Evolutionary conservation across 2,797 vertebrate species (phyloP).

Genomic region (Sphenopsis melanotis): DNA sequence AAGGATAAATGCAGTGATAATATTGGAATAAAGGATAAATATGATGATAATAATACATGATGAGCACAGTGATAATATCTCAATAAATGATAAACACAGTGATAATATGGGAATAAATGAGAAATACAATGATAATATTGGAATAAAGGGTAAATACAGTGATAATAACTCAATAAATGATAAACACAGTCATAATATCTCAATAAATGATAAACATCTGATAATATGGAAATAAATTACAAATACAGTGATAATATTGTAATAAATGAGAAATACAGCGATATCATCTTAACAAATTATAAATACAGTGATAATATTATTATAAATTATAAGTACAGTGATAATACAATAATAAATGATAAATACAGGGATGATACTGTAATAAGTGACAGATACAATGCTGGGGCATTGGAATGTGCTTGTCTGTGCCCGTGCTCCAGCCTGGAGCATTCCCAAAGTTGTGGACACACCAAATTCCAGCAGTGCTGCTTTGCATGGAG

Average conservation of each 20-base stretch:
- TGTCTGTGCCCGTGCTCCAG: background rate
- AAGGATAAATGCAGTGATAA: no score
- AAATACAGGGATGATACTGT: background rate
- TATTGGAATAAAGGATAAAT: no score
- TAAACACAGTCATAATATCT: background rate
- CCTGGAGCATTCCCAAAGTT: accelerated
- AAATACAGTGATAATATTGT: no score
- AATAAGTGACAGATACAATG: accelerated
- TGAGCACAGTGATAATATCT: no score
- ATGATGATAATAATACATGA: no score
- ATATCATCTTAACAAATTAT: background rate
- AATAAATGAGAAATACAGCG: background rate
- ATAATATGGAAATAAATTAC: no score
- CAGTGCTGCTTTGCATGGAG: background rate
- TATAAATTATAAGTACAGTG: background rate
- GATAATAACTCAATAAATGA: background rate
- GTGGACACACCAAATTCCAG: accelerated
- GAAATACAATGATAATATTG: no score
- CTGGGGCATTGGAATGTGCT: accelerated
- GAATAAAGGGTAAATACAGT: background rate
- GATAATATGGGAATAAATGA: no score
- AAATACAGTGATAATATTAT: no score
- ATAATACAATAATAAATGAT: background rate
- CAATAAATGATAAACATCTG: background rate
- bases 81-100: no score